Percentiles rank a stretch among this genome's conserved stretches.
Evolutionary conservation across 2,888 invertebrate genomes (phyloP).

Genomic region (Hoplodrina blanda): DNA sequence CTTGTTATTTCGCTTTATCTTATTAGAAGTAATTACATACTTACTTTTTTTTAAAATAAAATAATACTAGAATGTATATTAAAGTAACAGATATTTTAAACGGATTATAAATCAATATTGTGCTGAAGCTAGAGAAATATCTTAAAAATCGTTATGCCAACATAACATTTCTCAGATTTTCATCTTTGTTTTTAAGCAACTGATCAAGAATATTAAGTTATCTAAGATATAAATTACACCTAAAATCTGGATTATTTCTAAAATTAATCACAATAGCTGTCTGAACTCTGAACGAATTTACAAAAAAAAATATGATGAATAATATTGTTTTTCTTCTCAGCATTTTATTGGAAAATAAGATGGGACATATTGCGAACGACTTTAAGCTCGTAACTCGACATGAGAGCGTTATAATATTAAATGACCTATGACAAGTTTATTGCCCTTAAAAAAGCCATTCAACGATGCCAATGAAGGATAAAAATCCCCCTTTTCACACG

Average conservation of each 20-base stretch:
- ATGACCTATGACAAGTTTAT: slow-evolving; percentile 63
- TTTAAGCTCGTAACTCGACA: slow-evolving; percentile 50
- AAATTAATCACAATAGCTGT: slow-evolving; percentile 30
- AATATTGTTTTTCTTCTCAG: slow-evolving; percentile 20
- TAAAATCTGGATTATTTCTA: slow-evolving; percentile 14
- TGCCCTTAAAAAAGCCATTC: slow-evolving; percentile 62
- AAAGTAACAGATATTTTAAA: too few relatives aligned
- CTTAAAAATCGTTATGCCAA: not conserved
- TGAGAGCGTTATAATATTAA: slow-evolving; percentile 61
- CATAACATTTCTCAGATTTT: not conserved
- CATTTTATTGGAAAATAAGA: slow-evolving; percentile 51
- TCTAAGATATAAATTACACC: not conserved
- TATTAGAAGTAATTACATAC: too few relatives aligned
- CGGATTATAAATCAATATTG: not conserved
- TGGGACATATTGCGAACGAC: slow-evolving; percentile 44
- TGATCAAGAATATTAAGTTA: not conserved
- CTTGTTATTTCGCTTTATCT: too few relatives aligned
- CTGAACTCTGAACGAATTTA: slow-evolving; percentile 16
- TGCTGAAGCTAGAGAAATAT: not conserved
- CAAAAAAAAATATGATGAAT: slow-evolving; percentile 15
- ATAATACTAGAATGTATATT: too few relatives aligned
- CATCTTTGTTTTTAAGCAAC: slow-evolving; percentile 5
- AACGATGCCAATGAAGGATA: slow-evolving; percentile 56
- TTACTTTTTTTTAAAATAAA: too few relatives aligned
- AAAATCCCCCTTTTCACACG: slow-evolving; percentile 56